Evolutionary conservation across 2,797 vertebrate genomes (phyloP).

Genomic region (Poecile montanus): DNA sequence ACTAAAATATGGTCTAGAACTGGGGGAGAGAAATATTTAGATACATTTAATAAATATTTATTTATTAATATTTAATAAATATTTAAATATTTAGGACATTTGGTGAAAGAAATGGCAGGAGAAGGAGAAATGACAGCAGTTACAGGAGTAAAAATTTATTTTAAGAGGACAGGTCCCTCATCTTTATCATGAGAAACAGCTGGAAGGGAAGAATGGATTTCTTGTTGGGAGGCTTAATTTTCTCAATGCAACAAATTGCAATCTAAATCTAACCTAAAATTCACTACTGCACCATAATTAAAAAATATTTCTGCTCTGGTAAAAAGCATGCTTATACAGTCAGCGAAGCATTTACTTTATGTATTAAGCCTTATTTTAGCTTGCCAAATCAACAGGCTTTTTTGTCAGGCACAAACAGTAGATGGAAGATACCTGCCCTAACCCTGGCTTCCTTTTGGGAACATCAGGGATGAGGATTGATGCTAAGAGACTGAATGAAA

Average conservation of each 20-base stretch:
- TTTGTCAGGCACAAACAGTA: background rate
- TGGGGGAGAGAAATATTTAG: background rate
- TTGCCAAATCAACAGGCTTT: background rate
- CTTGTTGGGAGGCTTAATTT: background rate
- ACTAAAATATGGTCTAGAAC: background rate
- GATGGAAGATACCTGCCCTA: background rate
- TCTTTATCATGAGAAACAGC: fast-evolving
- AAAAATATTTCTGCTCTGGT: background rate
- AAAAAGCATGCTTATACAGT: background rate
- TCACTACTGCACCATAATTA: background rate
- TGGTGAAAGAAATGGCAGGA: background rate
- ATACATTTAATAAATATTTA: background rate
- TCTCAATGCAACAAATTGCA: background rate
- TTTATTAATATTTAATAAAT: no score
- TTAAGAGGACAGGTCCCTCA: background rate
- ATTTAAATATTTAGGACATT: background rate
- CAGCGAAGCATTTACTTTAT: background rate
- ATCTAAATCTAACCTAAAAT: background rate
- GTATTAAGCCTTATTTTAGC: background rate
- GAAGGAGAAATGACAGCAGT: background rate
- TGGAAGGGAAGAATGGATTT: background rate
- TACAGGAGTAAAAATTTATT: background rate
- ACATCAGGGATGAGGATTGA: background rate
- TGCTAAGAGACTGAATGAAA: background rate
- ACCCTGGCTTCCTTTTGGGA: background rate